phyloP scores from a whole-genome alignment of 2,888 invertebrate genomes.

The Acrobasis suavella region DNA sequence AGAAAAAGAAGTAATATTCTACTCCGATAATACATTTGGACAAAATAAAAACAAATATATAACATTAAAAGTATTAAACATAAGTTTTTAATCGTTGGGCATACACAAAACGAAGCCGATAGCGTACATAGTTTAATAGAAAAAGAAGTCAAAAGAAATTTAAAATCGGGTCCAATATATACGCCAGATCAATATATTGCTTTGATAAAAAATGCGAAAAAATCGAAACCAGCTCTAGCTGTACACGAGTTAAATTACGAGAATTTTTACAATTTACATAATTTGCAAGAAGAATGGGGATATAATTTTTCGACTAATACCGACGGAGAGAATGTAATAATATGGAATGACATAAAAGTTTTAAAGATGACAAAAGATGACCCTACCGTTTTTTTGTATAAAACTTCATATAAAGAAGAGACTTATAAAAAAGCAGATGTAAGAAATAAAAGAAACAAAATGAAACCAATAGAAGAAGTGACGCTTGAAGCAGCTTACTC shows the following conservation, averaged over 20 bases:
- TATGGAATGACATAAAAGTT: conserved; percentile 26
- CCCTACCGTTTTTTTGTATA: conserved; percentile 21
- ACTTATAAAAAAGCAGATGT: conserved; percentile 1
- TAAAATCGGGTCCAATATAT: background rate
- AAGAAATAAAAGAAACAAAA: background rate
- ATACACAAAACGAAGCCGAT: too few relatives aligned
- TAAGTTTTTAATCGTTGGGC: too few relatives aligned
- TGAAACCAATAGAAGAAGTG: too few relatives aligned
- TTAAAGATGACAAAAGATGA: conserved; percentile 22
- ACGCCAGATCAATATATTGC: background rate
- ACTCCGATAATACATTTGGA: too few relatives aligned
- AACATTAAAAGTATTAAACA: too few relatives aligned
- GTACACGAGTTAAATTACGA: background rate
- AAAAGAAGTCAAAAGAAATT: background rate
- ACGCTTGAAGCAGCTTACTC: too few relatives aligned
- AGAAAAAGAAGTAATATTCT: too few relatives aligned
- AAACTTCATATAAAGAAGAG: conserved; percentile 1
- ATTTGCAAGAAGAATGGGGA: conserved; percentile 20
- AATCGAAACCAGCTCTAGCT: background rate
- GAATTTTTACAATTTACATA: background rate
- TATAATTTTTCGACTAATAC: conserved; percentile 21
- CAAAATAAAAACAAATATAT: too few relatives aligned
- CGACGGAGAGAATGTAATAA: conserved; percentile 18
- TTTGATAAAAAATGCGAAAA: background rate
- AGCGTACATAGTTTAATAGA: background rate